phyloP scores from a whole-genome alignment of 2,797 vertebrate species.

The Galago senegalensis region DNA sequence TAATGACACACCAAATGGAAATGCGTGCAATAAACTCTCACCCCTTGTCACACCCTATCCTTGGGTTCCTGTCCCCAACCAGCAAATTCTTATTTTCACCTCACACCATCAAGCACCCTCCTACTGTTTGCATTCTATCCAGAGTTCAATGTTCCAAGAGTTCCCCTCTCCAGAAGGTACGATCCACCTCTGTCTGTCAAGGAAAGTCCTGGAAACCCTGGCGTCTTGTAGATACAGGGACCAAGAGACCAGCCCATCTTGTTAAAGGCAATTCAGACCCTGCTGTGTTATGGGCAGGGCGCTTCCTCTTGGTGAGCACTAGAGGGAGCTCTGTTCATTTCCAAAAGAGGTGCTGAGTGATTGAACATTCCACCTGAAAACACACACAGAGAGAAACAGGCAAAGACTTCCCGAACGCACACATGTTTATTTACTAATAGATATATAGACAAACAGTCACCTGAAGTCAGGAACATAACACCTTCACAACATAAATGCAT shows the following conservation, averaged over 20 bases:
- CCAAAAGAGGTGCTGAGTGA: background rate
- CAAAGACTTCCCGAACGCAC: background rate
- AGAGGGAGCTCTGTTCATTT: constrained; percentile 34
- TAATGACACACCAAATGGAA: background rate
- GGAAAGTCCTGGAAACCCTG: background rate
- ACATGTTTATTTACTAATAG: background rate
- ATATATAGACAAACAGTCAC: background rate
- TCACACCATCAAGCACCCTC: background rate
- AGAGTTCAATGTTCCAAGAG: background rate
- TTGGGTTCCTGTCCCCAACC: background rate
- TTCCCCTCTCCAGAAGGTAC: background rate
- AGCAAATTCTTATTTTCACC: background rate
- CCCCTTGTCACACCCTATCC: accelerated
- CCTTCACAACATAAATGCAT: background rate
- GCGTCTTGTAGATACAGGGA: accelerated
- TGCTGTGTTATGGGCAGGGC: accelerated
- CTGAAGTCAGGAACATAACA: background rate
- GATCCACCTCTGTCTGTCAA: background rate
- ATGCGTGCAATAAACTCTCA: background rate
- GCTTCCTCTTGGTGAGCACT: constrained; percentile 30
- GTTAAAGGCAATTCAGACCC: background rate
- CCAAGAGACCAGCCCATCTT: background rate
- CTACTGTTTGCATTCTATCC: background rate
- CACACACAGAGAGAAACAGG: background rate
- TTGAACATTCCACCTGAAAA: background rate